phyloP scores from a whole-genome alignment of 2,797 vertebrate species.

The Aulostomus chinensis region DNA sequence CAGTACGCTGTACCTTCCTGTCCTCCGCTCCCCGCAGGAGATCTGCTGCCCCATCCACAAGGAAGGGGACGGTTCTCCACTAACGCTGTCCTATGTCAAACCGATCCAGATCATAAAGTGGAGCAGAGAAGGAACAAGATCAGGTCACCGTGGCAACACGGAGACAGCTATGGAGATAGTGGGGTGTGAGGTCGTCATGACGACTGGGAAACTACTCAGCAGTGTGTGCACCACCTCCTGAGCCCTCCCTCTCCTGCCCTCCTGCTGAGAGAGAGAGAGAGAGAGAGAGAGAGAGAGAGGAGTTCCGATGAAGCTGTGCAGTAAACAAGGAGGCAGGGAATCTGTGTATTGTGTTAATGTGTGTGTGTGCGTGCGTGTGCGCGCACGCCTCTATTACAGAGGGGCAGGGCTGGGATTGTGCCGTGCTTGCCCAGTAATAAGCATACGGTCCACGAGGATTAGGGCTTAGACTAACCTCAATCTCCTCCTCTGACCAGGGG shows the following conservation, averaged over 20 bases:
- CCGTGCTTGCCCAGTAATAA: conserved; percentile 78
- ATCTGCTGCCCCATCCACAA: conserved; percentile 29
- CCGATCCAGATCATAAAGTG: conserved; percentile 39
- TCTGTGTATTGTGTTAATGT: conserved; percentile 5
- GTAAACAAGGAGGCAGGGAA: conserved; percentile 35
- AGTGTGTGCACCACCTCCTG: conserved; percentile 18
- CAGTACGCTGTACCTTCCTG: conserved; percentile 10
- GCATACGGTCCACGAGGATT: conserved; percentile 85
- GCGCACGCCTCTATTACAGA: conserved; percentile 10
- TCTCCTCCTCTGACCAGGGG: conserved; percentile 83
- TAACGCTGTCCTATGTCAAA: conserved; percentile 16
- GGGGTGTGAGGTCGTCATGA: conserved; percentile 70
- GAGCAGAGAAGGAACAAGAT: conserved; percentile 46
- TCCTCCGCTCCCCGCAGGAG: conserved; percentile 9
- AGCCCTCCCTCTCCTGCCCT: conserved; percentile 8
- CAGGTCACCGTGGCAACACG: conserved; percentile 71
- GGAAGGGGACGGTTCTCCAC: conserved; percentile 6
- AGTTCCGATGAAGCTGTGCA: conserved; percentile 42
- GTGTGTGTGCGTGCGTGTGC: conserved; percentile 16
- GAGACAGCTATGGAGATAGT: conserved; percentile 57
- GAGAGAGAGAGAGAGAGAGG: conserved; percentile 27
- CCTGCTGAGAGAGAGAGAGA: conserved; percentile 39
- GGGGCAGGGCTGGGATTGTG: conserved; percentile 50
- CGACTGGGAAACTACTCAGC: conserved; percentile 62
- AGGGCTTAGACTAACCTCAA: conserved; percentile 88